Base-by-base conservation (phyloP, 1,140 invertebrate species). In the Sarcophaga bullata region DNA sequence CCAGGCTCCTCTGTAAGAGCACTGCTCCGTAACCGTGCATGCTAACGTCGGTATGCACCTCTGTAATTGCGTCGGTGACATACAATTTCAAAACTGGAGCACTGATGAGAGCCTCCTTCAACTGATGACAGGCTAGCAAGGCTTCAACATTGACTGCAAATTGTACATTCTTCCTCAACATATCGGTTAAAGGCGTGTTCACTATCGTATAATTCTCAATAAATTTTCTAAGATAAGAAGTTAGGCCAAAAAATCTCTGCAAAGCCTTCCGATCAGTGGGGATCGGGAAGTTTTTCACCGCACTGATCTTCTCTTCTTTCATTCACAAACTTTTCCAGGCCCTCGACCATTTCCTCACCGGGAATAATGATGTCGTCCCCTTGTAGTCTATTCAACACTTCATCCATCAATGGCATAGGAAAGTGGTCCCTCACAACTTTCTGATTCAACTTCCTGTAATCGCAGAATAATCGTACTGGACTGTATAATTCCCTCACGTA, bases 11-110 rank as follows among this genome's bases (percentile, higher is more conserved):
- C 80, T 58, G 80, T 3, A 68, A 10, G 25, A 46, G 80, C 8
- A 19, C 37, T 11, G 68, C 68, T 3, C 68, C 68, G 17, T 25
- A 73, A 11, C 68, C 68, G 25, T 73, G 8, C 47, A 46, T 52
- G 82, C 86, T 87, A 0, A 87, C 88, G 84, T 90, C 89, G 0
- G 87, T 89, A 82, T 90, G 88, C 1, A 90, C 37, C 80, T 90
- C 88, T 4, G 89, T 88, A 4, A 72, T 11, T 5, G 85, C 85
- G 48, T 76, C 47, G 9, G 82, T 83, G 25, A 88, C 73, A 84
- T 85, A 82, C 19, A 75, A 25, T 37, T 37, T 37, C 25, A 37
- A 37, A 37, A 37, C 25, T 37, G 25, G 25, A 37, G 25, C 25
- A 37, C 25, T 37, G 25, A 37, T 4, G 4, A 37, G 25, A 37